Conservation (phyloP, 2,888 invertebrate genomes). For the Coenonympha arcania region DNA sequence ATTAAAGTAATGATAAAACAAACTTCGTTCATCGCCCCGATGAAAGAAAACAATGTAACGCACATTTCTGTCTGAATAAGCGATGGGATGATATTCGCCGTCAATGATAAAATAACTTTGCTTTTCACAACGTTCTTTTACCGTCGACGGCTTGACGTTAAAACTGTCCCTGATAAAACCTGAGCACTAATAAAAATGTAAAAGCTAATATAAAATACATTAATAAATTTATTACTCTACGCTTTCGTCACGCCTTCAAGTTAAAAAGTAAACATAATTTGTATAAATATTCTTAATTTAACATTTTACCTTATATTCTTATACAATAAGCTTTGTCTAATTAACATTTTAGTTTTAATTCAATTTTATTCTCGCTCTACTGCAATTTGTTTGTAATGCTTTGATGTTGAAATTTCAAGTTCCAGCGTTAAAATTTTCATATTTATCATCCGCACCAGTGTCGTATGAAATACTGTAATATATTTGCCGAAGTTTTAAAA, state of each 20-base stretch:
- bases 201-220: slow-evolving; percentile 29
- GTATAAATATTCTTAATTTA: slow-evolving; percentile 20
- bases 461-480: slow-evolving; percentile 15
- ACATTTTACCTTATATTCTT: slow-evolving; percentile 1
- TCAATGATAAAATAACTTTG: slow-evolving; percentile 45
- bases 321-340: slow-evolving; percentile 15
- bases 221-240: no score
- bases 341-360: slow-evolving; percentile 16
- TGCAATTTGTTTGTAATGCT: slow-evolving; percentile 21
- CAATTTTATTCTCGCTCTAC: slow-evolving; percentile 20
- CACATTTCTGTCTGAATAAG: slow-evolving; percentile 44
- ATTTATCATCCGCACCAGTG: slow-evolving; percentile 20
- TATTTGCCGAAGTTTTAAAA: slow-evolving; percentile 19
- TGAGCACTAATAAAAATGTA: slow-evolving; percentile 53
- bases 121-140: slow-evolving; percentile 37
- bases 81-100: slow-evolving; percentile 57
- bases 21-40: slow-evolving; percentile 15
- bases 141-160: slow-evolving; percentile 45
- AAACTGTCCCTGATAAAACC: slow-evolving; percentile 66
- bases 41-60: slow-evolving; percentile 28
- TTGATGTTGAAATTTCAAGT: slow-evolving; percentile 21
- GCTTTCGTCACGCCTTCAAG: slow-evolving; percentile 27
- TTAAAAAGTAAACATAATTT: slow-evolving; percentile 18
- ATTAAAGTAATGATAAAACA: neutral
- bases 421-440: slow-evolving; percentile 14